These are phyloP conservation scores for Holothuria glaberrima DNA, from an alignment of 35 echinoderm and acorn worm genomes.

Conservation along the genomic window DNA sequence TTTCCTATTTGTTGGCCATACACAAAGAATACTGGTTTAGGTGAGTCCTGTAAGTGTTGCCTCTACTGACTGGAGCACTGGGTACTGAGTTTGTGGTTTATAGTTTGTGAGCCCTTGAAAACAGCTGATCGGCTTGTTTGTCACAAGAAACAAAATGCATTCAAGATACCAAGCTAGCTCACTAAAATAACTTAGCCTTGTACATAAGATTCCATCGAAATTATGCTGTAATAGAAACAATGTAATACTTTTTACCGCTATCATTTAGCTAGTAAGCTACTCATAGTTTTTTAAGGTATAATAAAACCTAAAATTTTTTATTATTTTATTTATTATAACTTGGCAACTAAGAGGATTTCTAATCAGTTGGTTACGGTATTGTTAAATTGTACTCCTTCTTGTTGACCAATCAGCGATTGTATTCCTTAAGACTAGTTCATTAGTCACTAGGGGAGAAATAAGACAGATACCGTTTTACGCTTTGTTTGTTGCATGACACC, in stretches of 20 bases:
- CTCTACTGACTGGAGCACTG: too few relatives aligned
- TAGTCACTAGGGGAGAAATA: constrained; percentile 13
- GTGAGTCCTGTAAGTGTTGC: too few relatives aligned
- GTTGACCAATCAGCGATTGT: not conserved
- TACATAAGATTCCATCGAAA: not conserved
- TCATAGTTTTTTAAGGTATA: not conserved
- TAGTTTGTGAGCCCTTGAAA: not conserved
- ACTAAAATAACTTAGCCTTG: too few relatives aligned
- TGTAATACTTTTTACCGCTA: not conserved
- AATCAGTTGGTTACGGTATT: not conserved
- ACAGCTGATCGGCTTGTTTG: constrained; percentile 43
- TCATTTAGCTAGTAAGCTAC: not conserved
- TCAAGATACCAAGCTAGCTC: not conserved
- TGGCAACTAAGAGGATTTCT: not conserved
- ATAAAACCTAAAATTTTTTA: not conserved
- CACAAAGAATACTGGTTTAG: too few relatives aligned
- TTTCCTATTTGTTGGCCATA: too few relatives aligned
- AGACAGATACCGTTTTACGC: too few relatives aligned
- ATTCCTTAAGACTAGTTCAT: not conserved
- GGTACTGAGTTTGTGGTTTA: too few relatives aligned
- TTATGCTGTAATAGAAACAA: not conserved
- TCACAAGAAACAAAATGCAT: not conserved
- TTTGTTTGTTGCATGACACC: too few relatives aligned
- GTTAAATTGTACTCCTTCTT: not conserved
- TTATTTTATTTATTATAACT: not conserved